These are phyloP conservation scores for Rhinella marina DNA, from an alignment of 2,797 vertebrate species.

Conservation along the genomic window DNA sequence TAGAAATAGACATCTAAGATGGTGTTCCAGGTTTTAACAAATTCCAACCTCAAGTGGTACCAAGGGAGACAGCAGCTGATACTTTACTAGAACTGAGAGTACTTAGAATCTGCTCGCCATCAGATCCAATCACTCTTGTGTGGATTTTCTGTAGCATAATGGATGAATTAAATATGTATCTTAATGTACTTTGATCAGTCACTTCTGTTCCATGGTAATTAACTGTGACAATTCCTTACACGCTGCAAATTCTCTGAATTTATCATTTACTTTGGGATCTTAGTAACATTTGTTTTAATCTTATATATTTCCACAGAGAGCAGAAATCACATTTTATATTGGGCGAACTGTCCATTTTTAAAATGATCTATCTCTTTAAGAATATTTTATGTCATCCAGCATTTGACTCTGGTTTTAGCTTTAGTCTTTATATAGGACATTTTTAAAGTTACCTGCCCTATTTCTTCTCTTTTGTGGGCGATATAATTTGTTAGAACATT, in stretches of 20 bases:
- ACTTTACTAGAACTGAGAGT: conserved; percentile 48
- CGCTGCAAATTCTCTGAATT: conserved; percentile 17
- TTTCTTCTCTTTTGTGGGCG: background rate
- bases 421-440: too few relatives aligned
- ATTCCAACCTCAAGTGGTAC: conserved; percentile 41
- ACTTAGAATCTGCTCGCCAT: conserved; percentile 45
- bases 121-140: conserved; percentile 53
- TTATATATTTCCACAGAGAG: background rate
- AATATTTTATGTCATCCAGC: background rate
- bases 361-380: too few relatives aligned
- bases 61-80: conserved; percentile 36
- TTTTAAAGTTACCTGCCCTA: background rate
- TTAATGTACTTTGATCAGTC: conserved; percentile 46
- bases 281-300: background rate
- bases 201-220: conserved; percentile 41
- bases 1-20: conserved; percentile 17
- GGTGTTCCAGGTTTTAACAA: conserved; percentile 40
- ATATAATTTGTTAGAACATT: background rate
- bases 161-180: conserved; percentile 53
- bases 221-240: conserved; percentile 34
- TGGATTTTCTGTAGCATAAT: conserved; percentile 48
- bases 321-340: background rate
- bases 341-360: background rate
- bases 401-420: background rate
- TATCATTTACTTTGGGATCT: background rate